Evolutionary conservation across 1,140 invertebrate species (phyloP).

Genomic region (Conus ventricosus): DNA sequence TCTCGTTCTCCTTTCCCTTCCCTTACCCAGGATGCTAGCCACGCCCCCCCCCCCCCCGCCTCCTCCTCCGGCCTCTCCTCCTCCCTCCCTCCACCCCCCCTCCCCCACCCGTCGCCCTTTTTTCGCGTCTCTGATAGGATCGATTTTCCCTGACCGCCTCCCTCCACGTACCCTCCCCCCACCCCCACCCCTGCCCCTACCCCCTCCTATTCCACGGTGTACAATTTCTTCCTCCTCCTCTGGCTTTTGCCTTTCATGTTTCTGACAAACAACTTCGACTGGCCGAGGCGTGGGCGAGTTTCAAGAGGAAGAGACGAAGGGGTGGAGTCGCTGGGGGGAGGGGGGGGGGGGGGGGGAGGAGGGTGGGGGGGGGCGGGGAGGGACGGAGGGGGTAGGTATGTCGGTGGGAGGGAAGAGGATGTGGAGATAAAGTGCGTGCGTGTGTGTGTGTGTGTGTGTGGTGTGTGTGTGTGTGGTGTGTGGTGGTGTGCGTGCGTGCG

Average conservation of each 20-base stretch:
- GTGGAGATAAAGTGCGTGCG: not conserved
- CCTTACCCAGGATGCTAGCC: too few species aligned
- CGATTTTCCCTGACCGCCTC: too few species aligned
- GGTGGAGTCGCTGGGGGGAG: slow-evolving; percentile 22
- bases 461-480: not conserved
- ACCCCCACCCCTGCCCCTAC: too few species aligned
- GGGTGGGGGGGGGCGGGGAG: not conserved
- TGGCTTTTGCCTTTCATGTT: not conserved
- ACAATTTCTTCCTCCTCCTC: not conserved
- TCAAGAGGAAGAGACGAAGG: not conserved
- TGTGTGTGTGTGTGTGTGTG: not conserved
- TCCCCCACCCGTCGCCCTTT: too few species aligned
- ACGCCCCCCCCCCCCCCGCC: too few species aligned
- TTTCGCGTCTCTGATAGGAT: too few species aligned
- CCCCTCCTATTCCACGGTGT: not conserved
- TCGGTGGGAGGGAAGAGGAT: not conserved
- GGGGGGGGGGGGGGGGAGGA: not conserved
- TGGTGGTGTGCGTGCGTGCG: too few species aligned
- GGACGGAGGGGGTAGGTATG: not conserved
- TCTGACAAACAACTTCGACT: too few species aligned
- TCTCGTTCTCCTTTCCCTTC: not conserved
- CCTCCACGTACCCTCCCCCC: too few species aligned
- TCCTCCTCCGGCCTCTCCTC: too few species aligned
- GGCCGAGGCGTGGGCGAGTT: not conserved
- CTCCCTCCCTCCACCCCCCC: too few species aligned